Evolutionary conservation across 2,888 invertebrate genomes (phyloP).

Genomic region (Plebejus melissa): DNA sequence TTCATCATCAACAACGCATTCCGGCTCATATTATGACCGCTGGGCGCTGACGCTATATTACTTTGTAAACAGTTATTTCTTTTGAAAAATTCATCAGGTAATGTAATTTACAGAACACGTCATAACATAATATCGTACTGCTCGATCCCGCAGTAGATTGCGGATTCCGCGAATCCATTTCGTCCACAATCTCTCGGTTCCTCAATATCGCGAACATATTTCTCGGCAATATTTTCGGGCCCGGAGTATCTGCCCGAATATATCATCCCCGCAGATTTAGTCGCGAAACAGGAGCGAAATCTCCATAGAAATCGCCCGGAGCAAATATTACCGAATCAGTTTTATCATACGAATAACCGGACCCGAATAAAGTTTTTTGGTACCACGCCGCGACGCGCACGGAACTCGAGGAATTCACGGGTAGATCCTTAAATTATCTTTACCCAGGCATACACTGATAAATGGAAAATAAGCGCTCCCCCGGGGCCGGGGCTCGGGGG

Average conservation of each 20-base stretch:
- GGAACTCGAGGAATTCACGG: conserved; percentile 48
- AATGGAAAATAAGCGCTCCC: conserved; percentile 51
- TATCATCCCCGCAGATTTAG: conserved; percentile 71
- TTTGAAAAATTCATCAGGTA: neutral
- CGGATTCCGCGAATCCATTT: conserved; percentile 31
- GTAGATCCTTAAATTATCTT: conserved; percentile 43
- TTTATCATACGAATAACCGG: conserved; percentile 76
- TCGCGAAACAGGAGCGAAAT: conserved; percentile 72
- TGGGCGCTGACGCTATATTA: neutral
- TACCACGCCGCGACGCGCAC: conserved; percentile 58
- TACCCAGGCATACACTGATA: conserved; percentile 42
- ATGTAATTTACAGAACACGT: neutral
- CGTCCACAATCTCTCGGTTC: conserved; percentile 36
- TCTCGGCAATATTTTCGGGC: conserved; percentile 49
- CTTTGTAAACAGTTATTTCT: neutral
- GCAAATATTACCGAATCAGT: conserved; percentile 70
- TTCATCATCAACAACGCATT: conserved; percentile 4
- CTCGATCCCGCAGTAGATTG: neutral
- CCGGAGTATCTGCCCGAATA: conserved; percentile 57
- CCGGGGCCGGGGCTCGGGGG: conserved; percentile 51
- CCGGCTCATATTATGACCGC: neutral
- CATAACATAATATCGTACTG: neutral
- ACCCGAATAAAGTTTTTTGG: conserved; percentile 70
- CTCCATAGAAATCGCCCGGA: conserved; percentile 75
- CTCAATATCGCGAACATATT: conserved; percentile 38